phyloP scores from a whole-genome alignment of 2,888 invertebrate genomes.

The Alcis repandata region DNA sequence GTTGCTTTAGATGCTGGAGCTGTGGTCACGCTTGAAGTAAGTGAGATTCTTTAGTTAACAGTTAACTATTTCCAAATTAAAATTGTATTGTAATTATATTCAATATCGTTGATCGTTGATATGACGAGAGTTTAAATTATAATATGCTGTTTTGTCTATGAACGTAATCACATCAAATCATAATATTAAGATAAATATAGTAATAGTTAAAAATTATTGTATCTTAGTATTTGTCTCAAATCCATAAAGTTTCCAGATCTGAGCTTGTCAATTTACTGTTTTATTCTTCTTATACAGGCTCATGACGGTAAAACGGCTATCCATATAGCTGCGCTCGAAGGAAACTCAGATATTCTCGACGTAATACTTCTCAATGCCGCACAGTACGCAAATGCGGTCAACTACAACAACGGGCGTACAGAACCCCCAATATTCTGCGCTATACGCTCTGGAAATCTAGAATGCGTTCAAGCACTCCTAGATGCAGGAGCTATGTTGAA shows the following conservation, averaged over 20 bases:
- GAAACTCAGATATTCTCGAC: conserved; percentile 72
- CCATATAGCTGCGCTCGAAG: conserved; percentile 76
- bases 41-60: too few relatives aligned
- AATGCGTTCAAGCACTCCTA: conserved; percentile 69
- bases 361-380: conserved; percentile 73
- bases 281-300: conserved; percentile 41
- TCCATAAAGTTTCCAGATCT: not conserved
- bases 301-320: conserved; percentile 58
- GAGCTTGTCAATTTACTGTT: not conserved
- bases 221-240: too few relatives aligned
- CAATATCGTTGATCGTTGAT: too few relatives aligned
- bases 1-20: conserved; percentile 79
- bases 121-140: too few relatives aligned
- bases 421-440: conserved; percentile 78
- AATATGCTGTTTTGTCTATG: too few relatives aligned
- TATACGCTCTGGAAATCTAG: conserved; percentile 64
- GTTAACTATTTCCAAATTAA: too few relatives aligned
- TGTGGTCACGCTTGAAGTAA: conserved; percentile 64
- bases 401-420: conserved; percentile 65
- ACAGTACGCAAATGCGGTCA: conserved; percentile 46
- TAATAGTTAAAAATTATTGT: too few relatives aligned
- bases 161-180: too few relatives aligned
- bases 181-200: too few relatives aligned
- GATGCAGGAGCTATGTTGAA: conserved; percentile 67
- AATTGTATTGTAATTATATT: too few relatives aligned